Percentiles rank a stretch among this genome's conserved stretches.
Conservation (phyloP, 2,888 invertebrate genomes). For the Theodoxus fluviatilis region DNA sequence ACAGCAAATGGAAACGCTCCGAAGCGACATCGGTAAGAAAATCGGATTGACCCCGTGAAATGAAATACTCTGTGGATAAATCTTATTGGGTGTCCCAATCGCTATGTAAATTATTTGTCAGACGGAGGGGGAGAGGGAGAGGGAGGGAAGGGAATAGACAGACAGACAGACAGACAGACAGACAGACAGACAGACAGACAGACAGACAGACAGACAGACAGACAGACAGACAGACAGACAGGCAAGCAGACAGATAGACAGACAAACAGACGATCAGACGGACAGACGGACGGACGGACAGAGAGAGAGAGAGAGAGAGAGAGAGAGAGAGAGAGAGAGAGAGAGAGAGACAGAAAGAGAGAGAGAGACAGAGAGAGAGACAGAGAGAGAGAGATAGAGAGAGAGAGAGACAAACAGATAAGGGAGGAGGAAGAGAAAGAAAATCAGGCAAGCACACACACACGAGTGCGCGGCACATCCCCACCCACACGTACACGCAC, state of each 20-base stretch:
- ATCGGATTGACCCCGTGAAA: too few relatives aligned
- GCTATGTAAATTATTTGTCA: too few relatives aligned
- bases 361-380: background rate
- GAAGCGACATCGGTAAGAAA: too few relatives aligned
- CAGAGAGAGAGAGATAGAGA: constrained; percentile 37
- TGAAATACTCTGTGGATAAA: too few relatives aligned
- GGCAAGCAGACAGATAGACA: constrained; percentile 10
- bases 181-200: background rate
- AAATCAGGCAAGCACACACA: background rate
- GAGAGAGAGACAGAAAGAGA: background rate
- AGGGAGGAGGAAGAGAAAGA: constrained; percentile 17
- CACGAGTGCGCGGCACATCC: background rate
- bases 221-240: constrained; percentile 27
- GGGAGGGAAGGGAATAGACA: constrained; percentile 25
- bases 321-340: constrained; percentile 12
- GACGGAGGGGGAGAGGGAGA: constrained; percentile 4
- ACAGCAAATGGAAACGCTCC: too few relatives aligned
- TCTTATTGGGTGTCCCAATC: too few relatives aligned
- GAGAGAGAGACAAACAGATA: constrained; percentile 25
- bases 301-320: too few relatives aligned
- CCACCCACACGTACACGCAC: background rate
- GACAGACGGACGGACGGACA: too few relatives aligned
- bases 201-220: constrained; percentile 17
- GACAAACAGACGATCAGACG: background rate
- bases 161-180: constrained; percentile 21